Conservation (phyloP, 2,113 vertebrate species). For the Lasiurus cinereus region DNA sequence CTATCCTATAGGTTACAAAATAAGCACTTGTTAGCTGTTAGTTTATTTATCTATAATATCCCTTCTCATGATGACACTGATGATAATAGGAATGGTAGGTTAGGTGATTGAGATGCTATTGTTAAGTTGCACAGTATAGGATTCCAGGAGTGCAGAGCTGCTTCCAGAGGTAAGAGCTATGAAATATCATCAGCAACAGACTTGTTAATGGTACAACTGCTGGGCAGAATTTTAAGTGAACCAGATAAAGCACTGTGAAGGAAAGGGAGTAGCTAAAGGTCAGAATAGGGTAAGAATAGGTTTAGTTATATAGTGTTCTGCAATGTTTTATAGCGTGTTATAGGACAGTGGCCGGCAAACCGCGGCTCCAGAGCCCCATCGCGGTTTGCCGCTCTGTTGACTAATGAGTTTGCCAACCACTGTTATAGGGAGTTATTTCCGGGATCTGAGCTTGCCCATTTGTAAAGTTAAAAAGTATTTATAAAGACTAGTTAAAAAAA, state of each 20-base stretch:
- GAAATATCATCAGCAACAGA: neutral
- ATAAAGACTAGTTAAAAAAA: constrained; percentile 38
- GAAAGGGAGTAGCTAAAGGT: neutral
- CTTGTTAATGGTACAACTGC: neutral
- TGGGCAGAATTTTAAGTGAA: neutral
- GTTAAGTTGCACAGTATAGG: neutral
- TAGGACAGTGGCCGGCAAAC: too few species aligned
- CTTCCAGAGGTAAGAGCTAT: neutral
- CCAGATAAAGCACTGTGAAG: neutral
- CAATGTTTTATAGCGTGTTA: neutral
- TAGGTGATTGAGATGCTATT: neutral
- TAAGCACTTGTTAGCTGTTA: constrained; percentile 76
- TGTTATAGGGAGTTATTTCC: constrained; percentile 11
- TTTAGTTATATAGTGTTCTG: neutral
- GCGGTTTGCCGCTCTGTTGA: too few species aligned
- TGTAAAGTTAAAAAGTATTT: constrained; percentile 54
- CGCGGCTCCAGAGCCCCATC: too few species aligned
- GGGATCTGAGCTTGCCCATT: constrained; percentile 29
- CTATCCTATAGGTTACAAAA: constrained; percentile 91
- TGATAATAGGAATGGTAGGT: neutral
- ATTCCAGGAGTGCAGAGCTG: neutral
- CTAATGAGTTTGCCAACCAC: too few species aligned
- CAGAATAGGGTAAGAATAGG: neutral
- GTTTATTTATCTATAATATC: neutral
- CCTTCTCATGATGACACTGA: neutral